Evolutionary conservation across 1,140 invertebrate genomes (phyloP), one percentile per base, ranked within the genome.

Genomic region (Platyscapa corneri): DNA sequence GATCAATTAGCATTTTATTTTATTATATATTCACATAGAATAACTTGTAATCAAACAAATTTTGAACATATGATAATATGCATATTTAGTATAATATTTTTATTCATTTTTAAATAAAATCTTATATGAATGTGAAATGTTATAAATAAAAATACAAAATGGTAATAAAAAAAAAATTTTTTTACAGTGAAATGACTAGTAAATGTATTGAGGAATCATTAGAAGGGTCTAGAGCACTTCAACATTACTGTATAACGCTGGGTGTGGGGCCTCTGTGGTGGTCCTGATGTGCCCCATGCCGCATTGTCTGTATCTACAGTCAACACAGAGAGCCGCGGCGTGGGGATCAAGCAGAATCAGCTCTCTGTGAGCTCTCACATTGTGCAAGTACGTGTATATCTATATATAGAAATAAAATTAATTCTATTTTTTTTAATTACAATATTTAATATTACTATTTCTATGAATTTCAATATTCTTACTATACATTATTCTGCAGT

Each of bases 201-300:
- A 93, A 93, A 86, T 91, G 84, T 84, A 88, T 93, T 87, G 92
- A 93, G 72, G 91, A 92, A n/a, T 89, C 85, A 84, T 88, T 93
- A 42, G 92, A 93, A 90, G 89, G 87, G 30, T 89, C 89, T 83
- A 90, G 90, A 32, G 83, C 90, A 76, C 92, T 93, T 80, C 92
- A 90, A 83, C 92, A 93, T 90, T 97, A 96, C 93, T 96, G 95
- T 95, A 96, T 98, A 95, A 96, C 96, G 96, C 97, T 99, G 96
- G 98, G 98, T 94, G 96, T 97, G 95, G 98, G 98, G 97, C 98
- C 98, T 98, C 97, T 96, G 97, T 98, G 97, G 97, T 97, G 96
- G 95, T 97, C 97, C 97, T 98, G 97, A 97, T 97, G 97, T 94
- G 94, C 96, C 97, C 96, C 96, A 96, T 95, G 95, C 95, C 95